Conservation (phyloP, 2,113 vertebrate genomes). For the Sander vitreus region DNA sequence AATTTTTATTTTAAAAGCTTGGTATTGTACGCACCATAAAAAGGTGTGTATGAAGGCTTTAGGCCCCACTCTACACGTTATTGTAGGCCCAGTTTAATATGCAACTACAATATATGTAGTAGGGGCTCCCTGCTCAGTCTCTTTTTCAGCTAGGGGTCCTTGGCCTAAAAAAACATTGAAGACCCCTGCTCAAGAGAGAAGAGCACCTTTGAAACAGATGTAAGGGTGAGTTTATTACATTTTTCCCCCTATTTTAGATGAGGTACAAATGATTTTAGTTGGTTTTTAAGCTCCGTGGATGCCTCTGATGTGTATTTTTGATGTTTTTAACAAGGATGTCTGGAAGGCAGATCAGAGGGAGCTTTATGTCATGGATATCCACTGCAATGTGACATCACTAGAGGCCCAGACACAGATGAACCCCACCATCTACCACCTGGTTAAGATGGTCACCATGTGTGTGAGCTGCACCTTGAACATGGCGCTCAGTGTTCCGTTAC, state of each 20-base stretch:
- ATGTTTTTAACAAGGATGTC: neutral
- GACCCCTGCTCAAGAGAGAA: neutral
- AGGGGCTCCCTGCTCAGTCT: too few species aligned
- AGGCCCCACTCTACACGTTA: too few species aligned
- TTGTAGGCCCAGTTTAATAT: too few species aligned
- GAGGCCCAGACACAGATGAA: constrained; percentile 34
- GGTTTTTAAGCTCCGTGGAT: neutral
- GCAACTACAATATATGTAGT: too few species aligned
- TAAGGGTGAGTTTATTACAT: neutral
- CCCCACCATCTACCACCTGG: constrained; percentile 42
- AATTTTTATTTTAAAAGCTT: too few species aligned
- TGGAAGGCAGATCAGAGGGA: neutral
- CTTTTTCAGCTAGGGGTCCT: too few species aligned
- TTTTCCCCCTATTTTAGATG: neutral
- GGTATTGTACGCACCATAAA: too few species aligned
- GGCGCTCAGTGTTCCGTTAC: constrained; percentile 31
- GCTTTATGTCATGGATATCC: neutral
- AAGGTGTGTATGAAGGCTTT: too few species aligned
- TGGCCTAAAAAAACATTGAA: too few species aligned
- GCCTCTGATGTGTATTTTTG: neutral
- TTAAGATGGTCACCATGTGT: constrained; percentile 42
- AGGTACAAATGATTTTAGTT: too few species aligned
- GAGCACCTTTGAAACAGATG: neutral
- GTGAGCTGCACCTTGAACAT: constrained; percentile 44
- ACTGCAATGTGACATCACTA: constrained; percentile 16